Evolutionary conservation across 2,113 vertebrate species (phyloP), one percentile per base, ranked within the genome.

Genomic region (Eubucco bourcierii): DNA sequence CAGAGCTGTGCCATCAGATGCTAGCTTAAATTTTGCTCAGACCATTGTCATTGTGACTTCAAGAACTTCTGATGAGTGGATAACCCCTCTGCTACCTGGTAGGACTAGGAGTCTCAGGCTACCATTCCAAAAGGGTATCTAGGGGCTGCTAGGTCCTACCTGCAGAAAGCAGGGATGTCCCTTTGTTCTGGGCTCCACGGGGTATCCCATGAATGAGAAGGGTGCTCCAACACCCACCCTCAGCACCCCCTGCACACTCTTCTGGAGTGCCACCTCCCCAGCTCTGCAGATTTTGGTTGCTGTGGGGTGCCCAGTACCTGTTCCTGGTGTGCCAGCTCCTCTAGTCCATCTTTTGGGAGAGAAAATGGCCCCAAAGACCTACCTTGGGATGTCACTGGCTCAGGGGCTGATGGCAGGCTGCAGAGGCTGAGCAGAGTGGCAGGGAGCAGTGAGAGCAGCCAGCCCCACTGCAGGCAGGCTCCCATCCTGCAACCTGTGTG

Each of bases 321-420:
- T 0, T 4, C 21, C 58, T 2, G 1, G 13, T 10, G 2, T 16
- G n/a, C 52, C 74, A 65, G 46, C 23, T 70, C 50, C 58, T 73
- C 50, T 72, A 29, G 4, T 39, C 61, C 47, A 65, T 86, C 25
- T 24, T 50, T 18, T 39, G 6, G 3, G 8, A 29, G 16, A 90
- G 47, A 67, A 81, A 68, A 82, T 28, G n/a, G 6, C 52, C 67
- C 65, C 52, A 44, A 44, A 39, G 73, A 94, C 96, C 53, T 96
- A 96, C 96, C 96, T 96, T 96, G 84, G 85, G 95, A 61, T 66
- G 96, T 96, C 87, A 96, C 96, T 1, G 65, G 90, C 91, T 95
- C 90, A 0, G 58, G 59, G 34, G 37, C n/a, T 1, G 47, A 19
- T 0, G 39, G 39, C 2, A 33, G 61, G 70, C 81, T 87, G 53